phyloP scores from a whole-genome alignment of 2,888 invertebrate genomes.

The Luperina testacea region DNA sequence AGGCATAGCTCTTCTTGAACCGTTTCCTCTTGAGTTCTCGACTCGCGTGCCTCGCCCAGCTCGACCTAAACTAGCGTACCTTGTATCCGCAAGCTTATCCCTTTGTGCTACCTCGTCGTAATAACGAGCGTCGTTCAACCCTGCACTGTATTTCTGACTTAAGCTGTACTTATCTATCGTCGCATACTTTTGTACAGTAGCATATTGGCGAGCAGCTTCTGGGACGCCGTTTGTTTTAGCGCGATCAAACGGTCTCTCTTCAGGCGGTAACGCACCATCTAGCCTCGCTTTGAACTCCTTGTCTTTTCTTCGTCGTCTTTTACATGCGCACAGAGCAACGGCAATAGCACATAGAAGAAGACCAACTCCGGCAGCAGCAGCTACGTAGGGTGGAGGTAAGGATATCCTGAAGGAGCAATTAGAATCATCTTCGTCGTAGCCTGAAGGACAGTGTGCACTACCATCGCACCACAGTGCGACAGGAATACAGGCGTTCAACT shows the following conservation, averaged over 20 bases:
- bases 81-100: slow-evolving; percentile 88
- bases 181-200: slow-evolving; percentile 89
- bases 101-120: slow-evolving; percentile 89
- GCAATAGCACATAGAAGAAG: slow-evolving; percentile 90
- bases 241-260: slow-evolving; percentile 91
- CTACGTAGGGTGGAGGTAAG: slow-evolving; percentile 92
- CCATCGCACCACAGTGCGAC: slow-evolving; percentile 95
- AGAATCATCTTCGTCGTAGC: slow-evolving; percentile 94
- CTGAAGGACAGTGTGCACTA: slow-evolving; percentile 94
- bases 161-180: slow-evolving; percentile 89
- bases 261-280: slow-evolving; percentile 90
- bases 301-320: slow-evolving; percentile 90
- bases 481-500: slow-evolving; percentile 95
- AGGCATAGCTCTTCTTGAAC: slow-evolving; percentile 85
- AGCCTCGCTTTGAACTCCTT: slow-evolving; percentile 91
- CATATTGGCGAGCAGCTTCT: slow-evolving; percentile 85
- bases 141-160: slow-evolving; percentile 89
- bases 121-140: slow-evolving; percentile 88
- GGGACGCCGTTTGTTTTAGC: slow-evolving; percentile 88
- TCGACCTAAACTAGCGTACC: slow-evolving; percentile 88
- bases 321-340: slow-evolving; percentile 91
- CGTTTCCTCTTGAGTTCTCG: slow-evolving; percentile 83
- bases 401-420: slow-evolving; percentile 93
- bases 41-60: slow-evolving; percentile 82
- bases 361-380: slow-evolving; percentile 91